phyloP scores from a whole-genome alignment of 2,888 invertebrate genomes.

The Kryphioiulus occultus region DNA sequence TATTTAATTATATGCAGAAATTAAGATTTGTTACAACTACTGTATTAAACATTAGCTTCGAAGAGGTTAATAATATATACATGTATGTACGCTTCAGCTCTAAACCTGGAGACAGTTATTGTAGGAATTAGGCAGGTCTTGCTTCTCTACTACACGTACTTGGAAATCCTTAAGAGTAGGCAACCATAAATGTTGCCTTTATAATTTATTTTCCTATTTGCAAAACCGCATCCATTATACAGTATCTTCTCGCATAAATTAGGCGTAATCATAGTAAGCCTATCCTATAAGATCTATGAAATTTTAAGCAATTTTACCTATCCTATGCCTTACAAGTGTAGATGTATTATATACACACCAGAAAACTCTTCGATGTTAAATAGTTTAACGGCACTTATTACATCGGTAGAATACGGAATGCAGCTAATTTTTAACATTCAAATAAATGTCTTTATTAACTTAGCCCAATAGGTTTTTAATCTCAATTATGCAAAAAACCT shows the following conservation, averaged over 20 bases:
- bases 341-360: not conserved
- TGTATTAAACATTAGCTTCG: not conserved
- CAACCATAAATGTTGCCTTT: conserved; percentile 1
- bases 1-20: not conserved
- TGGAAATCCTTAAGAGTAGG: not conserved
- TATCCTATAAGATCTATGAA: not conserved
- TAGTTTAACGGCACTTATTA: not conserved
- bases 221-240: not conserved
- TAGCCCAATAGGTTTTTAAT: not conserved
- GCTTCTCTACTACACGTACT: not conserved
- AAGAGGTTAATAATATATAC: not conserved
- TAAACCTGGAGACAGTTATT: not conserved
- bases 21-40: conserved; percentile 1
- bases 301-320: not conserved
- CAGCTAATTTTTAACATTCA: conserved; percentile 9
- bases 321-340: conserved; percentile 2
- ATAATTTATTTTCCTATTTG: not conserved
- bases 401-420: not conserved
- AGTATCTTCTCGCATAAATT: not conserved
- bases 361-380: not conserved
- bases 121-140: not conserved
- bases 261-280: not conserved
- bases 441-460: not conserved
- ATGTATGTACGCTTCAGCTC: not conserved
- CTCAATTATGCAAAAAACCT: conserved; percentile 17